Base-by-base conservation (phyloP, 2,797 vertebrate species). In the Lophotriccus pileatus region DNA sequence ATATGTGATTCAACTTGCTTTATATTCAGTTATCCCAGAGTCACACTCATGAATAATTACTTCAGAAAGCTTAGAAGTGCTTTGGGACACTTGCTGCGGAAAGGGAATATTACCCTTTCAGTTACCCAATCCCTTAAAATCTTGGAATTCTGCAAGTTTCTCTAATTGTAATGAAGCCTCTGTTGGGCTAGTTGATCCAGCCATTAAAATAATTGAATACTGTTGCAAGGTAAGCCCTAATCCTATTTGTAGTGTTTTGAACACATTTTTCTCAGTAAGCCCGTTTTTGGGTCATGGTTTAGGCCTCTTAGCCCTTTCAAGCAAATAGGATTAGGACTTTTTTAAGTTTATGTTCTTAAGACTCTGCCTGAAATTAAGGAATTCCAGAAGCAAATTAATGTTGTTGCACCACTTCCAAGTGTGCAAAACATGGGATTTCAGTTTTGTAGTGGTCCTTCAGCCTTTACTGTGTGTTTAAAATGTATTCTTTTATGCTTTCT, bases 221-320 rank as follows among this genome's bases (percentile, higher is more conserved):
- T 86, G 22, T 92, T 94, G 34, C 22, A 84, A 95, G 75, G 81
- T 79, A 70, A 77, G 8, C 37, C 84, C 8, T 87, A 93, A 92
- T 93, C 89, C 60, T 83, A 5, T 85, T 83, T 84, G 36, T 41
- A 49, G 59, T 81, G 21, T 86, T 75, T 81, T 28, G 32, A 83
- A 49, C 47, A 39, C 5, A 2, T 46, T 83, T 90, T 91, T 84
- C 39, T 67, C 10, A 39, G 14, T 74, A 84, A 89, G 13, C 39
- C 49, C 20, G 0, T 47, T 87, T 94, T 94, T 88, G 60, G 37
- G 28, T 90, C 15, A 14, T 89, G 60, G 7, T 82, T 90, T 70
- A 55, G 62, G 43, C 34, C 14, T 88, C 36, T 77, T 53, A 82
- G 16, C 16, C 36, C 20, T 90, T 83, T 79, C 37, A 78, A 56